A percentile compares a stretch with the other conserved stretches of the same genome.
Conservation (phyloP, 2,888 invertebrate genomes). For the Drymonia ruficornis region DNA sequence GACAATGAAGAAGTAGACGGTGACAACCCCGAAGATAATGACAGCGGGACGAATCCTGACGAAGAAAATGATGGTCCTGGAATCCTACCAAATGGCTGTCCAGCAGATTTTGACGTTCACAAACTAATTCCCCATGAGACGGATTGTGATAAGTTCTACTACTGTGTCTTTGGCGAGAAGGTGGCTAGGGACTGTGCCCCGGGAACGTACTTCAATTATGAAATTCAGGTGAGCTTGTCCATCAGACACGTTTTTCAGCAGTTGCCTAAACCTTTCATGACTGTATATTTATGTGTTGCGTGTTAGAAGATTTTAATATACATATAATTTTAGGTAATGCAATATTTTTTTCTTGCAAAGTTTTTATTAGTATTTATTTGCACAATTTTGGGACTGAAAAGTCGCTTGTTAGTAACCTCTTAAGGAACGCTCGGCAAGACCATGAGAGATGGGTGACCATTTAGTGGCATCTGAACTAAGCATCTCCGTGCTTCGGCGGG, state of each 20-base stretch:
- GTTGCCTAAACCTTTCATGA: neutral
- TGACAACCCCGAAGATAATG: neutral
- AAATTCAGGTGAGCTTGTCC: constrained; percentile 11
- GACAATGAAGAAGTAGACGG: neutral
- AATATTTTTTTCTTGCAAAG: no score
- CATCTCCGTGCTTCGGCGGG: no score
- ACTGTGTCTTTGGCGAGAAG: constrained; percentile 19
- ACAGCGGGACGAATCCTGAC: neutral
- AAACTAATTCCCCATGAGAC: constrained; percentile 25
- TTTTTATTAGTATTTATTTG: no score
- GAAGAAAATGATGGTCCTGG: neutral
- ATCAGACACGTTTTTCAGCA: neutral
- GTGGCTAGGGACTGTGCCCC: constrained; percentile 13
- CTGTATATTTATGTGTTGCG: neutral
- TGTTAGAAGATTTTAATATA: neutral
- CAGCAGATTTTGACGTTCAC: constrained; percentile 18
- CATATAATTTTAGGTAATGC: no score
- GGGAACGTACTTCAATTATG: constrained; percentile 19
- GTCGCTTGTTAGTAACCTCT: no score
- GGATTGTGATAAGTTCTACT: constrained; percentile 23
- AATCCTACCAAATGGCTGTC: constrained; percentile 25
- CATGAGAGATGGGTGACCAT: no score
- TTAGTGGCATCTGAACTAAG: no score
- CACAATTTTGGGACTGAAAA: no score
- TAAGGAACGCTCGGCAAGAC: no score